Evolutionary conservation across 1,140 invertebrate genomes (phyloP), one percentile per base, ranked within the genome.

Genomic region (Drosophila arawakana): DNA sequence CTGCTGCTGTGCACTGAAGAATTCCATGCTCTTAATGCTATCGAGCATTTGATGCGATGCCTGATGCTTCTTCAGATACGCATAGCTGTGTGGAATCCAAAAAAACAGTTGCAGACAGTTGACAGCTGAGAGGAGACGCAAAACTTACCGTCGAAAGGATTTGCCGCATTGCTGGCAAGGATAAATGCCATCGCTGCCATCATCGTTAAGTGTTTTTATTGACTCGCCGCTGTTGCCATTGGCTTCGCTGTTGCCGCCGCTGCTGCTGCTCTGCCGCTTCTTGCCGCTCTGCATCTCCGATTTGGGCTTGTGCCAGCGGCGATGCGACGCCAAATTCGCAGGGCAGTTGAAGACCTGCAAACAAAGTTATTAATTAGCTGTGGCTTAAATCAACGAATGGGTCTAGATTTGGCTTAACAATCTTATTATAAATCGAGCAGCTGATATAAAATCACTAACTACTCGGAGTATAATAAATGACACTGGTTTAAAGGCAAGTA

Each of bases 271-370:
- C 7, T 52, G 25, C 0, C 78, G 57, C 50, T 84, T 89, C 49
- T 84, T 91, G 60, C 58, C 52, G 7, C 81, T 49, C 61, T 83
- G 76, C 13, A 84, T 57, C 9, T 92, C 91, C 8, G 85, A 80
- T 46, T 92, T 92, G 10, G 98, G 98, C 85, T 98, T 98, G 92
- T 99, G 98, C 98, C 98, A 99, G 30, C 98, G 94, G 21, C 98
- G 95, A 93, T 99, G 98, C 0, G 98, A 99, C 0, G 98, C 98
- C 73, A 99, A 92, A 92, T 99, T 99, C 5, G 98, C 98, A 0
- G 98, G 98, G 93, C 98, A 99, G 92, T 98, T 99, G 94, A 99
- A 99, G 0, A 98, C 96, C 83, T 86, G 55, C 21, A 4, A 10
- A 3, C 3, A 13, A 7, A 3, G 9, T 47, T 6, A 13, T 6